phyloP scores from a whole-genome alignment of 1,140 invertebrate genomes.

The Nilaparvata lugens region DNA sequence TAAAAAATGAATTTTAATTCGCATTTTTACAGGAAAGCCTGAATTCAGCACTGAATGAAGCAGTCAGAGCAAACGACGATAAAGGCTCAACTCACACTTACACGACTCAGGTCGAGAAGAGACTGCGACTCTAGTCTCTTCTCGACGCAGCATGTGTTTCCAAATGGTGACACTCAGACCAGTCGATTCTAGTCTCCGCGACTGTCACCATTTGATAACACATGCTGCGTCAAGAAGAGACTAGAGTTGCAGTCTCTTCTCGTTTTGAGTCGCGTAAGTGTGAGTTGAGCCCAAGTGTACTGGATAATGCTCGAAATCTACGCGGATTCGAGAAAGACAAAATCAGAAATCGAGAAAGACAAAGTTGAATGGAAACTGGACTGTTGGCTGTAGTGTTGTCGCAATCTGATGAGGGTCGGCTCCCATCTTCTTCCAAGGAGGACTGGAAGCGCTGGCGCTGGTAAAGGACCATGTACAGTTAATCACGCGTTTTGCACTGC shows the following conservation, averaged over 20 bases:
- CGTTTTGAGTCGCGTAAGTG: too few species aligned
- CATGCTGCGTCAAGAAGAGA: too few species aligned
- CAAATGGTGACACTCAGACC: too few species aligned
- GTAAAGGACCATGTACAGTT: slow-evolving; percentile 71
- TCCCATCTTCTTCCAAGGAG: slow-evolving; percentile 60
- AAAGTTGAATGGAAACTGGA: slow-evolving; percentile 61
- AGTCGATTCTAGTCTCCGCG: too few species aligned
- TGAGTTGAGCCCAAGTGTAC: slow-evolving; percentile 49
- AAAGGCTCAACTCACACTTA: too few species aligned
- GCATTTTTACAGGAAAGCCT: slow-evolving; percentile 47
- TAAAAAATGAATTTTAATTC: too few species aligned
- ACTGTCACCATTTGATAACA: too few species aligned
- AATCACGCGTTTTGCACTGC: slow-evolving; percentile 73
- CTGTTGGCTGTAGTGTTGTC: slow-evolving; percentile 59
- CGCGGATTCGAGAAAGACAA: slow-evolving; percentile 51
- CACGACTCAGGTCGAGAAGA: too few species aligned
- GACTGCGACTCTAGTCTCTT: too few species aligned
- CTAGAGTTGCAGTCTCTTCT: too few species aligned
- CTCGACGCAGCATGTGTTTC: too few species aligned
- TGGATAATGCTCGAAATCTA: slow-evolving; percentile 65
- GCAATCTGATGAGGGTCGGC: slow-evolving; percentile 56
- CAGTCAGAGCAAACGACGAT: slow-evolving; percentile 70
- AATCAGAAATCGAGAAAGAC: slow-evolving; percentile 55
- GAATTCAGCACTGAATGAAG: slow-evolving; percentile 63
- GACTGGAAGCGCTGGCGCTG: slow-evolving; percentile 54